These are phyloP conservation scores for Macrotrachela quadricornifera DNA, from an alignment of 1,140 invertebrate species.

Conservation along the genomic window DNA sequence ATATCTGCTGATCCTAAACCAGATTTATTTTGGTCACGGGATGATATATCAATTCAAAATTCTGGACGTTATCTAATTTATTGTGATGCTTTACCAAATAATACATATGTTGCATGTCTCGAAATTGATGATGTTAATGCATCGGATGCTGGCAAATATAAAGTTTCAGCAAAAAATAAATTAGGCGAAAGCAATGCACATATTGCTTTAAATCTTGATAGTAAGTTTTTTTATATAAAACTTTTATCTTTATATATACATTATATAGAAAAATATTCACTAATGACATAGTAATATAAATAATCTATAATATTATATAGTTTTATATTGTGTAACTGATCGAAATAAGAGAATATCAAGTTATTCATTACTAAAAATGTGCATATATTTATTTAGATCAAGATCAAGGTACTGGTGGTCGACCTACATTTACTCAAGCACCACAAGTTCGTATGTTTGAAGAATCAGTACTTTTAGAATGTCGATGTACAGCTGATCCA, in stretches of 20 bases:
- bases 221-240: conserved; percentile 48
- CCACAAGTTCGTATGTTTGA: conserved; percentile 5
- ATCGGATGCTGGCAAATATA: conserved; percentile 87
- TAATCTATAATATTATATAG: no score
- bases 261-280: no score
- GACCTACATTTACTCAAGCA: conserved; percentile 3
- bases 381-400: no score
- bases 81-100: conserved; percentile 5
- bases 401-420: neutral
- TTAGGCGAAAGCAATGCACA: conserved; percentile 83
- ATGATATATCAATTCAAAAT: conserved; percentile 31
- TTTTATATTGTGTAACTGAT: no score
- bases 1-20: conserved; percentile 74
- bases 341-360: no score
- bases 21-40: conserved; percentile 65
- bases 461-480: conserved; percentile 4
- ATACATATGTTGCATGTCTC: conserved; percentile 4
- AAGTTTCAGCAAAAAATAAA: conserved; percentile 83
- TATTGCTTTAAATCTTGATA: conserved; percentile 87
- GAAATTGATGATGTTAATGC: conserved; percentile 64
- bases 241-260: no score
- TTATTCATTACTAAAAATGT: no score
- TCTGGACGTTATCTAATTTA: conserved; percentile 3
- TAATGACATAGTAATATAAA: no score
- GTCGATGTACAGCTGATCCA: conserved; percentile 61